Conservation (phyloP, 2,888 invertebrate species). For the Protophormia terraenovae region DNA sequence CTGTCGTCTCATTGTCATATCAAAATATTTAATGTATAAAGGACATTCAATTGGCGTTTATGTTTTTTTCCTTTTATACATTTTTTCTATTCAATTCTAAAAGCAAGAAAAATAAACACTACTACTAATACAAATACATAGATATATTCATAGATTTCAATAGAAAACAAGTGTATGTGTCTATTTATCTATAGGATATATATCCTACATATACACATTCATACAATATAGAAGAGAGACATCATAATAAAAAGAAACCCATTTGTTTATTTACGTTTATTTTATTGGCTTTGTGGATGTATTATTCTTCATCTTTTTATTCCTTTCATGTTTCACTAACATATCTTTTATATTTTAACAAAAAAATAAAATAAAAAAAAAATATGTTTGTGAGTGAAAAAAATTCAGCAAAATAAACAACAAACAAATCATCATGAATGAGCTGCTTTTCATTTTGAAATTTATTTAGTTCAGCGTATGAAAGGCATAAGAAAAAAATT, state of each 20-base stretch:
- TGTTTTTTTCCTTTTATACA: conserved; percentile 2
- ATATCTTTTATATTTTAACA: conserved; percentile 51
- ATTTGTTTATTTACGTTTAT: conserved; percentile 61
- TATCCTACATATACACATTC: background rate
- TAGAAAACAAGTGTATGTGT: conserved; percentile 12
- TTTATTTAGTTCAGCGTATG: conserved; percentile 25
- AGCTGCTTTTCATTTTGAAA: conserved; percentile 48
- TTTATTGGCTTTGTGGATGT: conserved; percentile 60
- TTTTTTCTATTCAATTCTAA: background rate
- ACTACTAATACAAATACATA: conserved; percentile 10
- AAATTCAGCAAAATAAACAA: conserved; percentile 27
- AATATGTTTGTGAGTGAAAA: conserved; percentile 10
- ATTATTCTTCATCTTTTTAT: conserved; percentile 31
- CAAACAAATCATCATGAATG: conserved; percentile 51
- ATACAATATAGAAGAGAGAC: background rate
- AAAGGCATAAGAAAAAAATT: conserved; percentile 17
- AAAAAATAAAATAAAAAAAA: conserved; percentile 16
- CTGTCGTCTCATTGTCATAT: conserved; percentile 67
- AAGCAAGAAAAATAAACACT: conserved; percentile 32
- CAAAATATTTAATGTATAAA: conserved; percentile 64
- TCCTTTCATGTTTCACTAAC: conserved; percentile 38
- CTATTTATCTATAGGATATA: too few relatives aligned
- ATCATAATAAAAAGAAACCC: conserved; percentile 40
- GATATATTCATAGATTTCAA: conserved; percentile 38
- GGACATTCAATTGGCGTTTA: conserved; percentile 66